Conservation (phyloP, 2,113 vertebrate species). For the Bufo gargarizans region DNA sequence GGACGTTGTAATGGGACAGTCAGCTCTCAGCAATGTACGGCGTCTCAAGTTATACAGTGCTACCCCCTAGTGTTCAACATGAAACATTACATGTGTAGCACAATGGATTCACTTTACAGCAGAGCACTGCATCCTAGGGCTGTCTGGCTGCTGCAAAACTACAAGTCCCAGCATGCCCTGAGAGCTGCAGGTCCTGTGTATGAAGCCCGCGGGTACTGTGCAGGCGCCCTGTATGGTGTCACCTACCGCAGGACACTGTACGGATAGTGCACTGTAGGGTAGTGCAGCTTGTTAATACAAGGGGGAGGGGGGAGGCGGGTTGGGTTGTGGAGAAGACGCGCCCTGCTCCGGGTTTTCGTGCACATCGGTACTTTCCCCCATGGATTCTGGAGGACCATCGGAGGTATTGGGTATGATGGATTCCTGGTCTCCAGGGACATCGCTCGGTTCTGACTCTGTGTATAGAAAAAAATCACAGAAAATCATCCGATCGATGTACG, state of each 20-base stretch:
- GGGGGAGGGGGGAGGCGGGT: slow-evolving; percentile 39
- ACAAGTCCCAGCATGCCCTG: background rate
- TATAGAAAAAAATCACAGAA: background rate
- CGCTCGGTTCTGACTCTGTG: background rate
- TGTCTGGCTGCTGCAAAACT: background rate
- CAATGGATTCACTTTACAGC: background rate
- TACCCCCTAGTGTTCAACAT: background rate
- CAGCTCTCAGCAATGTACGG: background rate
- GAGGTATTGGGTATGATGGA: background rate
- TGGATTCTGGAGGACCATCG: background rate
- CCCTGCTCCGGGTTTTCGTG: background rate
- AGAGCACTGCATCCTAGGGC: background rate
- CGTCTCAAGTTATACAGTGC: background rate
- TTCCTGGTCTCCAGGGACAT: background rate
- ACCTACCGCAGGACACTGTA: too few species aligned
- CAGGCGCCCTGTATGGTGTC: too few species aligned
- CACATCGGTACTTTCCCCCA: background rate
- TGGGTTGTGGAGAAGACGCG: background rate
- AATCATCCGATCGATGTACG: background rate
- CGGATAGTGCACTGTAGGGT: background rate
- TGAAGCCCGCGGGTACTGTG: too few species aligned
- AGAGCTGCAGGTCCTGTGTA: background rate
- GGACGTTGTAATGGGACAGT: background rate
- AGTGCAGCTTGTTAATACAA: background rate
- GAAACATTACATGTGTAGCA: background rate